phyloP scores from a whole-genome alignment of 2,888 invertebrate genomes.

The Platycheirus rosarum region DNA sequence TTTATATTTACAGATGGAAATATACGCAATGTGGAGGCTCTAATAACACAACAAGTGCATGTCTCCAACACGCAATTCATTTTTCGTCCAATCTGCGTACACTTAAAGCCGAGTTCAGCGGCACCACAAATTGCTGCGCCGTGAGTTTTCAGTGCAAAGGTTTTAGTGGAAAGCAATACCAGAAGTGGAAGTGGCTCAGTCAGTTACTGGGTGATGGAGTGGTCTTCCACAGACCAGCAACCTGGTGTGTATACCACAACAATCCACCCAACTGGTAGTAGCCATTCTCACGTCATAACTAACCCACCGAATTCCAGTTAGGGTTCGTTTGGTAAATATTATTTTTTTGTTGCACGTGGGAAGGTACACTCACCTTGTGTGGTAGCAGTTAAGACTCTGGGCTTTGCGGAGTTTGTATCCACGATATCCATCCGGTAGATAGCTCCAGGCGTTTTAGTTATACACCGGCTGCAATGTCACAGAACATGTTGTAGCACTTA shows the following conservation, averaged over 20 bases:
- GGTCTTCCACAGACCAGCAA: slow-evolving; percentile 17
- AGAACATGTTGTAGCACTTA: slow-evolving; percentile 62
- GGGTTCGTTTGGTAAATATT: slow-evolving; percentile 43
- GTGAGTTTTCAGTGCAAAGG: slow-evolving; percentile 16
- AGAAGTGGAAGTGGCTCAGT: slow-evolving; percentile 68
- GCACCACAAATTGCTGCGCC: not conserved
- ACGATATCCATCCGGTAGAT: not conserved
- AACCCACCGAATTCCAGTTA: slow-evolving; percentile 49
- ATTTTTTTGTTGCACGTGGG: slow-evolving; percentile 57
- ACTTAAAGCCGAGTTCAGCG: slow-evolving; percentile 12
- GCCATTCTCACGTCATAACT: slow-evolving; percentile 56
- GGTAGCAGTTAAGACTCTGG: not conserved
- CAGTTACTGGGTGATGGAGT: slow-evolving; percentile 71
- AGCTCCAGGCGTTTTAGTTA: slow-evolving; percentile 11
- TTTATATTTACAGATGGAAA: slow-evolving; percentile 16
- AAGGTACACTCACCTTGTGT: slow-evolving; percentile 11
- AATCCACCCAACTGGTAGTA: slow-evolving; percentile 11
- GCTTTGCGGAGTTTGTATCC: slow-evolving; percentile 15
- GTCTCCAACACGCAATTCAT: slow-evolving; percentile 38
- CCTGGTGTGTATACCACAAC: not conserved
- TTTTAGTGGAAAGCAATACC: slow-evolving; percentile 52
- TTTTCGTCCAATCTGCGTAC: slow-evolving; percentile 47
- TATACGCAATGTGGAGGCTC: slow-evolving; percentile 47
- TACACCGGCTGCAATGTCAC: slow-evolving; percentile 39
- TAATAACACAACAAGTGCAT: slow-evolving; percentile 61